Evolutionary conservation across 64 coral and sea anemone genomes (phyloP), one percentile per base, ranked within the genome.

Genomic region (Catalaphyllia jardinei): DNA sequence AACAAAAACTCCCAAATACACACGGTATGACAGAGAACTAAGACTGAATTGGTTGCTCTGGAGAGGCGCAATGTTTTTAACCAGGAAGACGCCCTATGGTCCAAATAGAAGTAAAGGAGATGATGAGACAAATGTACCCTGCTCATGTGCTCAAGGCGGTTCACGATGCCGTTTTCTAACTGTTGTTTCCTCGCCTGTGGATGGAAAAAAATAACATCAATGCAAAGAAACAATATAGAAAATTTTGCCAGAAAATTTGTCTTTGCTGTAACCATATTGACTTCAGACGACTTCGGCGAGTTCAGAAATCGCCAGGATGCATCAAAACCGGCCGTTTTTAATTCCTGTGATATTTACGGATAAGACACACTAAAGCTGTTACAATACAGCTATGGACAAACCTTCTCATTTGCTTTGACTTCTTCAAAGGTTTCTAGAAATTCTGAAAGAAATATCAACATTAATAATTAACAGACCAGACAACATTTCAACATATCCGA

Each of bases 381-480:
- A 29, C 8, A 52, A 27, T 29, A 2, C 46, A 6, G 11, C n/a
- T 49, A 46, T 79, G 24, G 17, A 78, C 76, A 65, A 84, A 98
- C 97, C 93, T 91, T 59, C 25, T 99, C 97, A 50, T 88, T 89
- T 18, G 76, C 78, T 69, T 95, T 95, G 29, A 87, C 90, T 31
- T 99, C 97, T 59, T 99, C 97, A 93, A 99, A 99, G 0, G 93
- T 95, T 62, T 99, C 93, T 22, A 99, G 85, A 24, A 99, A 95
- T 64, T 95, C 97, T 99, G 78, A 35, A 78, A 83, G 54, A 30
- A 16, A 77, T 74, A 89, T 57, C 22, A 64, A 61, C 25, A 10
- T 50, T 22, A 87, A 25, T 22, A 87, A 25, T 76, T 51, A 57
- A 57, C 10, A 60, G 54, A 55, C 28, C 25, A 31, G 2, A n/a